Conservation (phyloP, 2,113 vertebrate genomes). For the Gavialis gangeticus region DNA sequence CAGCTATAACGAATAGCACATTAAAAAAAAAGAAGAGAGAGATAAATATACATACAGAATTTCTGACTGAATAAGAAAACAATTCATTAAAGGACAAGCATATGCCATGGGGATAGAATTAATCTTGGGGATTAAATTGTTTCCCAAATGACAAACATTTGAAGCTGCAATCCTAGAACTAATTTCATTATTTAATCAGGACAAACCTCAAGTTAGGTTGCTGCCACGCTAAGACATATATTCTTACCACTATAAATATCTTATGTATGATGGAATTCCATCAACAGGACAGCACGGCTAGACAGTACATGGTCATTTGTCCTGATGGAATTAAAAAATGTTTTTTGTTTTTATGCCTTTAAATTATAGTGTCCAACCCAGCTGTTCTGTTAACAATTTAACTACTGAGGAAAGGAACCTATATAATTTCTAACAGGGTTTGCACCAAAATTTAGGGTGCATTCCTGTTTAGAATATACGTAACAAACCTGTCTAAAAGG, state of each 20-base stretch:
- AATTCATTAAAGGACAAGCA: background rate
- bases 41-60: background rate
- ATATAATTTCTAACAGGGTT: background rate
- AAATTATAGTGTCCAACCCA: background rate
- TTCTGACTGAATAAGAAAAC: background rate
- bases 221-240: background rate
- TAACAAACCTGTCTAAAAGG: background rate
- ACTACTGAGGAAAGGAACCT: background rate
- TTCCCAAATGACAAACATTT: background rate
- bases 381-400: background rate
- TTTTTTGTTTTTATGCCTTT: background rate
- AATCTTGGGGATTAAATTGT: background rate
- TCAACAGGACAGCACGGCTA: background rate
- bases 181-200: background rate
- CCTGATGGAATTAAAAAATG: constrained; percentile 8
- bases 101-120: background rate
- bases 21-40: background rate
- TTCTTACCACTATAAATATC: constrained; percentile 3
- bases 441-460: background rate
- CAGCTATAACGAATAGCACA: background rate
- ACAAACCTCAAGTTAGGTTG: background rate
- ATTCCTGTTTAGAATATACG: background rate
- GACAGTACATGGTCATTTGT: background rate
- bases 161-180: background rate
- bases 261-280: background rate